Evolutionary conservation across 2,888 invertebrate species (phyloP).

Genomic region (Lissocephala sabroskyi): DNA sequence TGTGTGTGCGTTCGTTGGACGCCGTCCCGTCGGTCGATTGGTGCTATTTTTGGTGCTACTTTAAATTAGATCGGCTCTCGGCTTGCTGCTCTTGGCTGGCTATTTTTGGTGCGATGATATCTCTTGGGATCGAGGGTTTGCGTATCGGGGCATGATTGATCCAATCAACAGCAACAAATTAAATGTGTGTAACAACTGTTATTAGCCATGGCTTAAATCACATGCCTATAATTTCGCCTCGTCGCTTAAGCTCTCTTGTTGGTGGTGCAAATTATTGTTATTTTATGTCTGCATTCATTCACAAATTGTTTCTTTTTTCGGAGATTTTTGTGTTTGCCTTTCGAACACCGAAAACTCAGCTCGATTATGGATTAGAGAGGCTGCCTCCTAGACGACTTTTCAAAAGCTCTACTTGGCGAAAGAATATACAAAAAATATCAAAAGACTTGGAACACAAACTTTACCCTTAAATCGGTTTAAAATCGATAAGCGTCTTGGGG

Average conservation of each 20-base stretch:
- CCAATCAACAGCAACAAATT: slow-evolving; percentile 36
- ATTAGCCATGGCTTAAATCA: slow-evolving; percentile 39
- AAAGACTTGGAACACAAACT: no score
- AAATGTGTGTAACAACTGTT: slow-evolving; percentile 48
- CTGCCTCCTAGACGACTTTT: no score
- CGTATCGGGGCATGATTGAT: slow-evolving; percentile 5
- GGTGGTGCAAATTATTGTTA: slow-evolving; percentile 51
- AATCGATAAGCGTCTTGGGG: slow-evolving; percentile 20
- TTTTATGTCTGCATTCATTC: slow-evolving; percentile 63
- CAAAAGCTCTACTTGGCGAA: no score
- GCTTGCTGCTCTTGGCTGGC: slow-evolving; percentile 3
- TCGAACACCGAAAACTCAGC: slow-evolving; percentile 13
- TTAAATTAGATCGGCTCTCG: no score
- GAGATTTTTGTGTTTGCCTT: background rate
- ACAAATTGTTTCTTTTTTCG: slow-evolving; percentile 45
- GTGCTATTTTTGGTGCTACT: background rate
- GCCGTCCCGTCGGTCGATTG: background rate
- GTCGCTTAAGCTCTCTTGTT: slow-evolving; percentile 3
- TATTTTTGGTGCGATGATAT: background rate
- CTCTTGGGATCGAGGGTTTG: no score
- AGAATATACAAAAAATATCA: no score
- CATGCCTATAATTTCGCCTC: slow-evolving; percentile 17
- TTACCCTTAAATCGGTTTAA: no score
- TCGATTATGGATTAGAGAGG: background rate
- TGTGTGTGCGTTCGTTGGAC: background rate